Conservation (phyloP, 2,888 invertebrate species). For the Tholera decimalis region DNA sequence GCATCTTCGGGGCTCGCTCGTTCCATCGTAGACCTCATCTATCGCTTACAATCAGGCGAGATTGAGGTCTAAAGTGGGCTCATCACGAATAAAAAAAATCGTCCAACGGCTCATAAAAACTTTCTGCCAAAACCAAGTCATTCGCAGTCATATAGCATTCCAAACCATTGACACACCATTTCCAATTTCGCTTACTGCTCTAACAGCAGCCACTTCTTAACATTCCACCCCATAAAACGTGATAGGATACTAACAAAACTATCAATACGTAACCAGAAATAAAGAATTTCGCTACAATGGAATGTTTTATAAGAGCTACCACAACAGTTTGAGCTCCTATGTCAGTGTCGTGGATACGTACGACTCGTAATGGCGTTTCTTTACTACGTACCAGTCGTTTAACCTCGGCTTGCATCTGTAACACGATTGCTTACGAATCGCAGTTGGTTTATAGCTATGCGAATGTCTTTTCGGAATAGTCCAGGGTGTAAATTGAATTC, state of each 20-base stretch:
- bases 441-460: slow-evolving; percentile 62
- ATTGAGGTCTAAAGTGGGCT: no score
- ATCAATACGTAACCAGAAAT: slow-evolving; percentile 52
- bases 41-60: no score
- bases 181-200: slow-evolving; percentile 39
- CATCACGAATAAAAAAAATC: not conserved
- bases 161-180: slow-evolving; percentile 31
- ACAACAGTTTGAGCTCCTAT: slow-evolving; percentile 42
- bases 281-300: slow-evolving; percentile 50
- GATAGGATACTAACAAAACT: slow-evolving; percentile 59
- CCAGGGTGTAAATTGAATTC: slow-evolving; percentile 47
- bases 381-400: slow-evolving; percentile 75
- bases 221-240: slow-evolving; percentile 53
- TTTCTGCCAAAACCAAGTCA: not conserved
- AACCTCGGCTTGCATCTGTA: slow-evolving; percentile 68
- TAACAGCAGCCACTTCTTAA: slow-evolving; percentile 34
- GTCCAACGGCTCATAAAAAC: slow-evolving; percentile 16
- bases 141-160: slow-evolving; percentile 22
- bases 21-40: no score
- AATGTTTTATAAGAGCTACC: slow-evolving; percentile 51
- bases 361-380: slow-evolving; percentile 64
- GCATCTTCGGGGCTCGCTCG: no score
- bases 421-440: slow-evolving; percentile 68
- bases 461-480: slow-evolving; percentile 53
- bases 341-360: slow-evolving; percentile 36